Percentiles rank a stretch among this genome's conserved stretches.
Evolutionary conservation across 37 sponge, comb jelly and placozoan genomes (phyloP).

Genomic region (Bolinopsis microptera): DNA sequence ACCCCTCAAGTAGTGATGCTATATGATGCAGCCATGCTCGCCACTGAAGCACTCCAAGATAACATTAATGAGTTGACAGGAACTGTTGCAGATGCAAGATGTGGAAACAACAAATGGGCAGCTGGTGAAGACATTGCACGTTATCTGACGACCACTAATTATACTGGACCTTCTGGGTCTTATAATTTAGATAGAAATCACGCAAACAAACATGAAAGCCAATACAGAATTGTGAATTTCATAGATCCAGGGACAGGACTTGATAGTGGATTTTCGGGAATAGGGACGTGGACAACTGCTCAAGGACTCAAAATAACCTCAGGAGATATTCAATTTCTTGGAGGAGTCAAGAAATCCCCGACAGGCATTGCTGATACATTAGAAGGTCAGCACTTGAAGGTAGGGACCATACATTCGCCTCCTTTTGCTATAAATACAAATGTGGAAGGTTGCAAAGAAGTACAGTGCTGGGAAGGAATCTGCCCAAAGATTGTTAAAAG

Average conservation of each 20-base stretch:
- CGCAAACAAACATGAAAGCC: neutral
- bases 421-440: neutral
- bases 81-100: neutral
- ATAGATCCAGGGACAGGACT: neutral
- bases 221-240: conserved; percentile 40
- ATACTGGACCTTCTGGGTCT: conserved; percentile 16
- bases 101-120: neutral
- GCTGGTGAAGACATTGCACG: neutral
- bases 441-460: neutral
- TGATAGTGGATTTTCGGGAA: neutral
- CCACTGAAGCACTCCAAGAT: neutral
- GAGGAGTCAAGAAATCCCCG: neutral
- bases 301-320: neutral
- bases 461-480: conserved; percentile 3
- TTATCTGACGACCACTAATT: neutral
- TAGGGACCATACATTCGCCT: neutral
- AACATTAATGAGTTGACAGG: neutral
- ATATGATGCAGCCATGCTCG: conserved; percentile 38
- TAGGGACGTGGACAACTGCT: conserved; percentile 15
- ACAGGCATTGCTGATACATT: conserved; percentile 6
- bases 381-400: conserved; percentile 4
- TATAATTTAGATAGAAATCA: neutral
- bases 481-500: neutral
- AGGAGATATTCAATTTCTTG: conserved; percentile 4
- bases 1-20: neutral